Conservation (phyloP, 1,140 invertebrate species). For the Caerostris extrusa region DNA sequence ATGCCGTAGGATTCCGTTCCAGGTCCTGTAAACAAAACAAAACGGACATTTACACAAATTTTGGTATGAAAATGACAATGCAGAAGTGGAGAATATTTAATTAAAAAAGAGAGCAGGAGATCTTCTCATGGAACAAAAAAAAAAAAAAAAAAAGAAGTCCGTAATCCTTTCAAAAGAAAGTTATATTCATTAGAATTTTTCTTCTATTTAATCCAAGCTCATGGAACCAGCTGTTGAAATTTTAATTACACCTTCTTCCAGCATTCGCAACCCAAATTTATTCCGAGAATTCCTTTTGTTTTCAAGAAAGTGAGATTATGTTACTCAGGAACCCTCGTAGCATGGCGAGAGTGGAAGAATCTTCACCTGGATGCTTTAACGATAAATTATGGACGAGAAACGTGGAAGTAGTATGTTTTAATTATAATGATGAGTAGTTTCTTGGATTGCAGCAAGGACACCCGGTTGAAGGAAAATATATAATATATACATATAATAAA, state of each 20-base stretch:
- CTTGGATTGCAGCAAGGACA: not conserved
- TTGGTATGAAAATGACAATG: not conserved
- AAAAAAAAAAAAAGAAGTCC: not conserved
- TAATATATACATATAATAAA: not conserved
- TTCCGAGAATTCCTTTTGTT: slow-evolving; percentile 24
- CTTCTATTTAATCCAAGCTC: slow-evolving; percentile 41
- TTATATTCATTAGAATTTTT: slow-evolving; percentile 49
- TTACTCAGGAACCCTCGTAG: not conserved
- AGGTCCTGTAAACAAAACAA: not conserved
- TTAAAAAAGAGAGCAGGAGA: slow-evolving; percentile 7
- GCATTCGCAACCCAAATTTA: not conserved
- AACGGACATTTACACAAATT: not conserved
- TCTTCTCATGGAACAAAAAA: not conserved
- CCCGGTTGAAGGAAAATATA: not conserved
- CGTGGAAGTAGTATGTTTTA: slow-evolving; percentile 2
- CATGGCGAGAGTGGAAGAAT: not conserved
- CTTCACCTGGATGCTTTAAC: not conserved
- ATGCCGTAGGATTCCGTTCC: not conserved
- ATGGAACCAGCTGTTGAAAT: slow-evolving; percentile 49
- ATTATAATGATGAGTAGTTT: slow-evolving; percentile 28
- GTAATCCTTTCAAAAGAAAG: slow-evolving; percentile 25
- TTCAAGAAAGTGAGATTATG: slow-evolving; percentile 20
- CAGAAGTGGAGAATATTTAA: slow-evolving; percentile 12
- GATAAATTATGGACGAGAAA: slow-evolving; percentile 46
- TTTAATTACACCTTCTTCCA: slow-evolving; percentile 26